A percentile compares a stretch with the other conserved stretches of the same genome.
phyloP scores from a whole-genome alignment of 2,888 invertebrate species.

The Tachina lurida region DNA sequence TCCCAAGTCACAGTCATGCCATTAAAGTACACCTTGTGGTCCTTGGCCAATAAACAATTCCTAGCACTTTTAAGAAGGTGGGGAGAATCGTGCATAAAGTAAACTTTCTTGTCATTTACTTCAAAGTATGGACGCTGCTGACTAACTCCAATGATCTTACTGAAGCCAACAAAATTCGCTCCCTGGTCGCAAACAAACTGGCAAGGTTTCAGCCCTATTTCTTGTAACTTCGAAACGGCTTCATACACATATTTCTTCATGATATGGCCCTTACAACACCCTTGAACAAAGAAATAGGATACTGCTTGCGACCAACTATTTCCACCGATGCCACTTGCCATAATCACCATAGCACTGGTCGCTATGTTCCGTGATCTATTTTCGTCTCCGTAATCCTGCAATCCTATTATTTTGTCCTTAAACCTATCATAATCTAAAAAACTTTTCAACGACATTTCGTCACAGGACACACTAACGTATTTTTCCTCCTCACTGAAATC shows the following conservation, averaged over 20 bases:
- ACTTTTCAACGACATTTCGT: constrained; percentile 19
- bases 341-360: too few relatives aligned
- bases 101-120: not conserved
- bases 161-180: not conserved
- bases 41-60: not conserved
- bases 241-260: constrained; percentile 12
- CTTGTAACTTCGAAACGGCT: not conserved
- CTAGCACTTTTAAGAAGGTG: not conserved
- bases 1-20: not conserved
- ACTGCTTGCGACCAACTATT: too few relatives aligned
- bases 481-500: constrained; percentile 10
- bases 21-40: not conserved
- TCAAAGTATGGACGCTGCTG: not conserved
- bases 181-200: constrained; percentile 1
- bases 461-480: constrained; percentile 3
- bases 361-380: not conserved
- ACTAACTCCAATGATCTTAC: not conserved
- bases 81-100: not conserved
- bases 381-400: constrained; percentile 12
- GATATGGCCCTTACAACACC: not conserved
- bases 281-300: not conserved
- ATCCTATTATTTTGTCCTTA: constrained; percentile 1
- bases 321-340: too few relatives aligned
- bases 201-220: not conserved
- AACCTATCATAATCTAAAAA: constrained; percentile 10